phyloP scores from a whole-genome alignment of 2,797 vertebrate species.

The Rhincodon typus region DNA sequence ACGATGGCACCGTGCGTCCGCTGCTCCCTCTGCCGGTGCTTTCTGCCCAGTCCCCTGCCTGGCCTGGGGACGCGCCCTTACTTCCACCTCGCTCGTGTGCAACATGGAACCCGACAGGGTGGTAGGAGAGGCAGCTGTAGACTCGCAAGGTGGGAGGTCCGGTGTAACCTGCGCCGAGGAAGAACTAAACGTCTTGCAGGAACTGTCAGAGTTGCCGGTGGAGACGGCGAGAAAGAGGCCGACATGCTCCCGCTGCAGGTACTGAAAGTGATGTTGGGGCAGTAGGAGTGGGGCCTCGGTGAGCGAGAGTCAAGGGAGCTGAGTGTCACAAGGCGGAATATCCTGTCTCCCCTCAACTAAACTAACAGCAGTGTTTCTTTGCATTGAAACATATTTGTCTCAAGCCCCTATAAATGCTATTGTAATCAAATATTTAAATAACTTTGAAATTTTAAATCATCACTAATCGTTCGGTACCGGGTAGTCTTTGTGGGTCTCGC shows the following conservation, averaged over 20 bases:
- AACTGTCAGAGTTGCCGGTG: constrained; percentile 75
- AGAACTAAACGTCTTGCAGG: constrained; percentile 51
- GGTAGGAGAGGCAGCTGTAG: neutral
- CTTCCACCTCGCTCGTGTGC: neutral
- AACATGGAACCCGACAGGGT: constrained; percentile 9
- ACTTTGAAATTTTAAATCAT: neutral
- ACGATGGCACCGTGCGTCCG: neutral
- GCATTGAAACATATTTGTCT: neutral
- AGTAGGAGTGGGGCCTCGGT: neutral
- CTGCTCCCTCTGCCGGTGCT: neutral
- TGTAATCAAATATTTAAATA: neutral
- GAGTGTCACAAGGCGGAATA: neutral
- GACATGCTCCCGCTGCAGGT: constrained; percentile 82
- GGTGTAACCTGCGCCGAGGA: neutral
- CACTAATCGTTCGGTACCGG: no score
- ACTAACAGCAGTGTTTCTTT: neutral
- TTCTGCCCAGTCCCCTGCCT: neutral
- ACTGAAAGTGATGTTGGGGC: constrained; percentile 44
- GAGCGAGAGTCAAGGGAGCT: neutral
- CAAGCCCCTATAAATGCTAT: neutral
- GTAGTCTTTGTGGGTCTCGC: neutral
- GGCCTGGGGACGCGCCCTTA: neutral
- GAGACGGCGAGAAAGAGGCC: constrained; percentile 71
- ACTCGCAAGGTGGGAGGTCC: neutral
- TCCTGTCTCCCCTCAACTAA: neutral